A percentile compares a stretch with the other conserved stretches of the same genome.
phyloP scores from a whole-genome alignment of 2,113 vertebrate genomes.

The Anhinga anhinga region DNA sequence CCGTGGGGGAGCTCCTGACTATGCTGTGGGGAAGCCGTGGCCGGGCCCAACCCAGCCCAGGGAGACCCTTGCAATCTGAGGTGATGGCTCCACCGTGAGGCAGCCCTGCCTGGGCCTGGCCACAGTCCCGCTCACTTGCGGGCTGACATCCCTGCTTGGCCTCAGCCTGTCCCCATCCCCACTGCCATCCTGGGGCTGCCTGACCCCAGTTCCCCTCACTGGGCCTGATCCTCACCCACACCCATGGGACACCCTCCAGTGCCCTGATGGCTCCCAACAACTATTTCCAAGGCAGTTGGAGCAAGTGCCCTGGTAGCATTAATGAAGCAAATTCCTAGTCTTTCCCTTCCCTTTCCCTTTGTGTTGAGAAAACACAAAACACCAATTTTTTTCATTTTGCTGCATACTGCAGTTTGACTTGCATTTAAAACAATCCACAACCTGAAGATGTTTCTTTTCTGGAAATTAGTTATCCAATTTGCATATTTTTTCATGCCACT shows the following conservation, averaged over 20 bases:
- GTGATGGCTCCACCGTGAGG: fast-evolving
- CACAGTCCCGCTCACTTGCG: too few relatives aligned
- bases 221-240: not conserved
- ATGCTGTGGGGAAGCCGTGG: not conserved
- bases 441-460: not conserved
- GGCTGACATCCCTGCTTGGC: fast-evolving
- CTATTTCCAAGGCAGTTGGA: not conserved
- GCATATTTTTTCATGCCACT: not conserved
- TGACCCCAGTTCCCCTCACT: fast-evolving
- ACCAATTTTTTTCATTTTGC: not conserved
- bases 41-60: too few relatives aligned
- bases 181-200: not conserved
- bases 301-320: not conserved
- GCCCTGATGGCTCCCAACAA: fast-evolving
- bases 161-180: not conserved
- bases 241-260: fast-evolving
- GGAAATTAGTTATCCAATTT: not conserved
- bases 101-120: not conserved
- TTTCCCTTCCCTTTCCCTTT: too few relatives aligned
- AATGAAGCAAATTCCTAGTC: not conserved
- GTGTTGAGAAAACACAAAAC: too few relatives aligned
- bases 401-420: not conserved
- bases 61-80: not conserved
- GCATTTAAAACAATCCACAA: not conserved
- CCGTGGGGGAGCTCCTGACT: not conserved